Conservation (phyloP, 2,888 invertebrate genomes). For the Ectemnius cavifrons region DNA sequence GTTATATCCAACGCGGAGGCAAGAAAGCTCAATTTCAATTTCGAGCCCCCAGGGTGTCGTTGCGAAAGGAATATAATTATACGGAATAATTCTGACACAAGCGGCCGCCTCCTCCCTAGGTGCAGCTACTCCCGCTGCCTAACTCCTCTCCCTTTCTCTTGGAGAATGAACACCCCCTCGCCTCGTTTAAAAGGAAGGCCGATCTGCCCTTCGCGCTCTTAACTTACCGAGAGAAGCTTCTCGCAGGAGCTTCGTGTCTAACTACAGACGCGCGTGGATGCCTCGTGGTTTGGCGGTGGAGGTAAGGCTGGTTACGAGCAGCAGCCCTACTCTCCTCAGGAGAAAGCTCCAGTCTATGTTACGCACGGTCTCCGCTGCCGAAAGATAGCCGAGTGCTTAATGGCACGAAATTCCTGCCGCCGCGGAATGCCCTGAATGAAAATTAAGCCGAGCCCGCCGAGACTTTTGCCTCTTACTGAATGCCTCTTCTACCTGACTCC, state of each 20-base stretch:
- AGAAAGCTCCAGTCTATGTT: constrained; percentile 44
- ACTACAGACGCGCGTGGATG: constrained; percentile 10
- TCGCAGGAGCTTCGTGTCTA: not conserved
- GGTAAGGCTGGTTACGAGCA: constrained; percentile 54
- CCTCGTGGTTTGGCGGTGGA: constrained; percentile 33
- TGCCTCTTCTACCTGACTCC: too few species aligned
- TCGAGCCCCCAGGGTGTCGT: constrained; percentile 77
- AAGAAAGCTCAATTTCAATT: constrained; percentile 77
- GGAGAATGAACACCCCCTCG: constrained; percentile 1
- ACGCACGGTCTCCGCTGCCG: constrained; percentile 64
- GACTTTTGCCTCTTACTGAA: too few species aligned
- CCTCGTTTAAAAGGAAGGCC: constrained; percentile 47
- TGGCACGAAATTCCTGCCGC: constrained; percentile 75
- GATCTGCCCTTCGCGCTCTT: constrained; percentile 5
- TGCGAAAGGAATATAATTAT: constrained; percentile 78
- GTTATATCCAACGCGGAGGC: constrained; percentile 36
- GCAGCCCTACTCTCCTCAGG: constrained; percentile 56
- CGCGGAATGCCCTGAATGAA: constrained; percentile 75
- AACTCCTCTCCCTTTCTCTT: too few species aligned
- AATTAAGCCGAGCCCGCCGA: constrained; percentile 70
- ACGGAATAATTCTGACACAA: constrained; percentile 77
- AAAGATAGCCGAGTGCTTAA: constrained; percentile 76
- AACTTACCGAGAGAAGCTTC: too few species aligned
- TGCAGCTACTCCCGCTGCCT: not conserved
- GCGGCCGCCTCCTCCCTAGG: constrained; percentile 28